These are phyloP conservation scores for Zalophus californianus DNA, from an alignment of 2,797 vertebrate species.

Conservation along the genomic window DNA sequence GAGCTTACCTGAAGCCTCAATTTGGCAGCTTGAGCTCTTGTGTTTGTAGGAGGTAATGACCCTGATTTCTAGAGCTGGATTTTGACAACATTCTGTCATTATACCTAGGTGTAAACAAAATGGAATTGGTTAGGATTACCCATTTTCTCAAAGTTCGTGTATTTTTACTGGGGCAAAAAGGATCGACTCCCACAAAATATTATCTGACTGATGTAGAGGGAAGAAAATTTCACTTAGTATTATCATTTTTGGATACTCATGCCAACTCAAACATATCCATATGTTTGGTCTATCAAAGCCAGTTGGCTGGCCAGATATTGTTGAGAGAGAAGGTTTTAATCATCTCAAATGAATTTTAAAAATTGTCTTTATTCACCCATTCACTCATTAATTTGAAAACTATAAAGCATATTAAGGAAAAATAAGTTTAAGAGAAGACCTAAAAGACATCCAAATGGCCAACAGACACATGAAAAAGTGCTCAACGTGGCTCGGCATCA, in stretches of 20 bases:
- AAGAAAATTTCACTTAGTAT: not conserved
- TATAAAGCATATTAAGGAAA: not conserved
- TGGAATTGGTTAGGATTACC: not conserved
- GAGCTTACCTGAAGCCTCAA: not conserved
- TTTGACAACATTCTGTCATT: not conserved
- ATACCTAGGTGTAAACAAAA: not conserved
- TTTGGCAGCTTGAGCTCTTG: not conserved
- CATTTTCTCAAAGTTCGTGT: not conserved
- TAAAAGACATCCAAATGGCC: not conserved
- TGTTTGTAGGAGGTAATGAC: not conserved
- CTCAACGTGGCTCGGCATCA: too few relatives aligned
- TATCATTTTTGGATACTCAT: not conserved
- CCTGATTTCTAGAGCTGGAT: not conserved
- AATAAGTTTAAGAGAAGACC: not conserved
- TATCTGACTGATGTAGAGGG: not conserved
- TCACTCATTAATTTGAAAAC: constrained; percentile 16
- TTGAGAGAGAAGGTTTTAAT: not conserved
- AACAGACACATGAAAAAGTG: too few relatives aligned
- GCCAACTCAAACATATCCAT: not conserved
- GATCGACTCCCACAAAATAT: not conserved
- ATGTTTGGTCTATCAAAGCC: not conserved
- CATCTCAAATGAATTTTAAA: not conserved
- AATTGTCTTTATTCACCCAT: not conserved
- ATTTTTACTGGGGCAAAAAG: not conserved
- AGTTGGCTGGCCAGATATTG: not conserved